Evolutionary conservation across 2,113 vertebrate genomes (phyloP), one percentile per base, ranked within the genome.

Genomic region (Lota lota): DNA sequence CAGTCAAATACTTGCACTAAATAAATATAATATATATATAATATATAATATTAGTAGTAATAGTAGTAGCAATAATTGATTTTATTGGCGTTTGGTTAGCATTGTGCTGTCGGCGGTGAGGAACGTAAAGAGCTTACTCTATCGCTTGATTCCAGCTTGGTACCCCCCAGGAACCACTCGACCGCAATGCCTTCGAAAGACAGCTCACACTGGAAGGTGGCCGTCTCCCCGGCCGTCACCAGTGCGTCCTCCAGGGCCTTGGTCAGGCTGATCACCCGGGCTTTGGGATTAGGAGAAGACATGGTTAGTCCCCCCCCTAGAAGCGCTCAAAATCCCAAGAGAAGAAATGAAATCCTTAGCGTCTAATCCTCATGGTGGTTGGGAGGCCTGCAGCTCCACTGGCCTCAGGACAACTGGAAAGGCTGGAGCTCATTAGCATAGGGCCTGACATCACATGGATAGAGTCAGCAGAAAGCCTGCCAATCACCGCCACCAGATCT

Each of bases 131-230:
- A 59, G 91, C 90, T 92, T 94, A 99, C 97, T 92, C 95, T 94
- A 53, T 99, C 95, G 24, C 93, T 93, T n/a, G 95, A 91, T 74
- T 98, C 96, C 88, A 99, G 80, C 84, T 97, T 97, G 74, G 92
- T 92, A 76, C 89, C 95, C 85, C 91, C 93, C 77, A 99, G 91
- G 88, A 95, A 95, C 97, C 97, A 99, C 73, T 98, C 94, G 72
- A 98, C 97, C 4, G 92, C 80, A 69, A 99, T 96, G 80, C 92
- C 96, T 72, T 98, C 97, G 2, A 95, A 99, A 2, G 97, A 98
- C 57, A 99, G 94, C 84, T 99, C 97, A 0, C 97, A 98, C 36
- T 99, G 93, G 3, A 99, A 99, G 73, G 95, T 97, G 85, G 97
- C 97, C 0, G 96, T 95, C 86, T 99, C 95, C 14, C 97, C 96